A percentile compares a stretch with the other conserved stretches of the same genome.
These are phyloP conservation scores for Hypselothyrea guttata DNA, from an alignment of 2,888 invertebrate species.

Conservation along the genomic window DNA sequence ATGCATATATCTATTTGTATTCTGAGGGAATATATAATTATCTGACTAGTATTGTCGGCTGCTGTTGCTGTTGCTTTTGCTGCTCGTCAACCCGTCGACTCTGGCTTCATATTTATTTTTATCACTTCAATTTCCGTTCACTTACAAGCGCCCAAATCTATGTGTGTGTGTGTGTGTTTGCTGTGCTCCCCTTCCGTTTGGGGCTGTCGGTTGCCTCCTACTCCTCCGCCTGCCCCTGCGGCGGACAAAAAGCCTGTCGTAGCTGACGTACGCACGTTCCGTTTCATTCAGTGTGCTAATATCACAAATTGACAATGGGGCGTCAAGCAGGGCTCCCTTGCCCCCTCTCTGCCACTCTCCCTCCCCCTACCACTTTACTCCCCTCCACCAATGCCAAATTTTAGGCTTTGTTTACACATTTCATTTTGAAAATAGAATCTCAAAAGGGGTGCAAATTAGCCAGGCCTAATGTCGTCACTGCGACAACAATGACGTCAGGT, in stretches of 20 bases:
- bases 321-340: constrained; percentile 33
- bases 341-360: background rate
- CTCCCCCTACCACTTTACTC: background rate
- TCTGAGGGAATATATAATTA: constrained; percentile 51
- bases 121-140: constrained; percentile 73
- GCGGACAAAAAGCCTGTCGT: constrained; percentile 31
- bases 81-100: constrained; percentile 30
- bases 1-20: constrained; percentile 7
- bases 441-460: constrained; percentile 59
- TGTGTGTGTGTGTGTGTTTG: constrained; percentile 2
- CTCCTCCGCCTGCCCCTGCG: background rate
- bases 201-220: constrained; percentile 19
- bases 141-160: constrained; percentile 49
- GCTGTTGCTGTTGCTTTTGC: constrained; percentile 7
- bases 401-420: constrained; percentile 54
- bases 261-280: constrained; percentile 43
- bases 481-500: constrained; percentile 51
- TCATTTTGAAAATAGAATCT: constrained; percentile 56
- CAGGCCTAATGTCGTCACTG: constrained; percentile 55
- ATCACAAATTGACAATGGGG: constrained; percentile 70
- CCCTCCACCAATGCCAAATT: constrained; percentile 14
- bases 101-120: constrained; percentile 70
- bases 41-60: constrained; percentile 27
- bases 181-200: constrained; percentile 33
- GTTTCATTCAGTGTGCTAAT: constrained; percentile 61